Base-by-base conservation (phyloP, 1,140 invertebrate species). In the Arion vulgaris region DNA sequence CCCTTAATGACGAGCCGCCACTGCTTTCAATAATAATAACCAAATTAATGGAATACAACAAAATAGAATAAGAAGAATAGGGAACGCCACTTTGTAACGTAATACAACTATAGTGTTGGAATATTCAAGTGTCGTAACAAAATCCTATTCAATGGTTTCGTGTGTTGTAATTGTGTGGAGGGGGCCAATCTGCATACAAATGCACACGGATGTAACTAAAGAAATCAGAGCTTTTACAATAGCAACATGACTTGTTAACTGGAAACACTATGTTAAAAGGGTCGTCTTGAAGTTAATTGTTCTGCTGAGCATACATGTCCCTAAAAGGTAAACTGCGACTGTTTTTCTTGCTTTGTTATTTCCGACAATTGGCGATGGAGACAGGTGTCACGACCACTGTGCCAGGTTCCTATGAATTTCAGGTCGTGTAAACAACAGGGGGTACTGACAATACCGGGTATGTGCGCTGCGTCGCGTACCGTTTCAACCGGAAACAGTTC, bases 401-500 rank as follows among this genome's bases (percentile, higher is more conserved):
- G 71, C 28, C 71, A 28, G 38, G 26, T 73, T 38, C 38, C 2
- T 39, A 73, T 73, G 71, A 73, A 73, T 39, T 38, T 73, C 53
- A 57, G 53, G 9, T 2, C 1, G 26, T 73, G 71, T 26, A 49
- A 49, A 73, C 38, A 39, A 39, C 23, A 23, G 38, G n/a, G 68
- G 32, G 71, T 26, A 26, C 26, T 11, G 15, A 1, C 36, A n/a
- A 26, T 13, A 2, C 38, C 38, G 71, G 71, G 13, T 73, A 73
- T 73, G 36, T 41, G 28, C 41, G 71, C 32, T 38, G 36, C 11
- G 9, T 73, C 41, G 9, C 1, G 17, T 41, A 26, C 34, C 38
- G n/a, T 73, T 41, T 66, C 62, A 26, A 73, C 36, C 71, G 71
- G 71, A 73, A 73, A 73, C 41, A 73, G 71, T 73, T 73, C 38